These are phyloP conservation scores for Melanotaenia trifasciata DNA, from an alignment of 2,797 vertebrate genomes.

Conservation along the genomic window DNA sequence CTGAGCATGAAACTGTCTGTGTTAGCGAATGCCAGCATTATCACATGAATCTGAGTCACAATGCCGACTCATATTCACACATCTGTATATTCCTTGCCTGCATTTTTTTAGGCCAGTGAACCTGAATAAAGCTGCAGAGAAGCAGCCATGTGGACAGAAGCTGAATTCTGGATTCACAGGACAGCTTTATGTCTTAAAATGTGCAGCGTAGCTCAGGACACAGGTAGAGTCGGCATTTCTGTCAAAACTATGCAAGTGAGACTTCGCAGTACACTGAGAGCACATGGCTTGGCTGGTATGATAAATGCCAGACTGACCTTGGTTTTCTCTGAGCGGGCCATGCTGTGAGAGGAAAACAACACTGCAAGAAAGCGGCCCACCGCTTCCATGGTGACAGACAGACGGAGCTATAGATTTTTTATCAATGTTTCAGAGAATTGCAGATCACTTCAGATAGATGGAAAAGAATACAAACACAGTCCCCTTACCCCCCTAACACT, in stretches of 20 bases:
- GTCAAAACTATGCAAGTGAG: constrained; percentile 24
- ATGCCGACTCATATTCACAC: constrained; percentile 46
- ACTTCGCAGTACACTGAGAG: constrained; percentile 10
- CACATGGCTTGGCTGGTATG: constrained; percentile 5
- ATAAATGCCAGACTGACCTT: constrained; percentile 42
- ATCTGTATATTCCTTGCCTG: constrained; percentile 56
- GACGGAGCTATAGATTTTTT: constrained; percentile 65
- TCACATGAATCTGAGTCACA: constrained; percentile 41
- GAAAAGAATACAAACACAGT: constrained; percentile 28
- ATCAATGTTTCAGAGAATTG: constrained; percentile 59
- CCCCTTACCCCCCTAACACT: constrained; percentile 10
- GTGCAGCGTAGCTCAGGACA: constrained; percentile 22
- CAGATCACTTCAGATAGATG: constrained; percentile 62
- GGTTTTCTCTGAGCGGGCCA: constrained; percentile 25
- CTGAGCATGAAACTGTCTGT: constrained; percentile 24
- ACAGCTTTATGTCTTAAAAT: constrained; percentile 27
- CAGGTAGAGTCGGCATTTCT: constrained; percentile 44
- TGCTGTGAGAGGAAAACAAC: constrained; percentile 9
- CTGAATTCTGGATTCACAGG: constrained; percentile 35
- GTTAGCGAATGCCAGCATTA: constrained; percentile 23
- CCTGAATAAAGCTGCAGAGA: constrained; percentile 38
- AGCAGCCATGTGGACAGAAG: constrained; percentile 27
- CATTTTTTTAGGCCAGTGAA: constrained; percentile 42
- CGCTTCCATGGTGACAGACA: constrained; percentile 52
- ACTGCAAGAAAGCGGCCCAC: constrained; percentile 1